Evolutionary conservation across 2,113 vertebrate genomes (phyloP), one percentile per base, ranked within the genome.

Genomic region (Amia ocellicauda): DNA sequence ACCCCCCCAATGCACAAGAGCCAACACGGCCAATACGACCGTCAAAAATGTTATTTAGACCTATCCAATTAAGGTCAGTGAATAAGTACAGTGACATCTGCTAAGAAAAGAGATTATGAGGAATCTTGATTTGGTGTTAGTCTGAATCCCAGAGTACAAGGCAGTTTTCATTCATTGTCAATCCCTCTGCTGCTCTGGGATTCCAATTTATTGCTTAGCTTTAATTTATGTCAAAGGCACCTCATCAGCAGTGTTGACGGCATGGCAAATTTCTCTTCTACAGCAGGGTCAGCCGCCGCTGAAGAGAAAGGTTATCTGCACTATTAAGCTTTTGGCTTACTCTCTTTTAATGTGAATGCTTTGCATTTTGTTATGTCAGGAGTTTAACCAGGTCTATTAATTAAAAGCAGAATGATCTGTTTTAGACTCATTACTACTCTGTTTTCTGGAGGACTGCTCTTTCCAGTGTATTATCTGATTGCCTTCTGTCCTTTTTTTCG

Each of bases 11-110:
- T 69, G 70, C 78, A 79, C 74, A 55, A 62, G 67, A 69, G 70
- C 68, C 53, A 74, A 74, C 73, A 79, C 77, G 78, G 57, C 63
- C 26, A 58, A 40, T 28, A 58, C 62, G 61, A 42, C 57, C 55
- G 47, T 80, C 74, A 68, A 74, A 74, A 80, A 58, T 80, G 71
- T 77, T 83, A 82, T 83, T 85, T 83, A 79, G 80, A 78, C 66
- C 68, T 78, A 73, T 65, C 45, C 66, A 68, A 26, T 71, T 70
- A 78, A 69, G 53, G 69, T 75, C 69, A 65, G 17, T 47, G 64
- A 29, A 56, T 47, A 76, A 58, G 7, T 29, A 23, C 13, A 27
- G 58, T 9, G 13, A 26, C 26, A 7, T 8, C 16, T 24, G 47
- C 23, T 45, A 29, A 70, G 59, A 61, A 64, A 23, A 23, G 50